phyloP scores from a whole-genome alignment of 2,888 invertebrate species.

The Amblyjoppa fuscipennis region DNA sequence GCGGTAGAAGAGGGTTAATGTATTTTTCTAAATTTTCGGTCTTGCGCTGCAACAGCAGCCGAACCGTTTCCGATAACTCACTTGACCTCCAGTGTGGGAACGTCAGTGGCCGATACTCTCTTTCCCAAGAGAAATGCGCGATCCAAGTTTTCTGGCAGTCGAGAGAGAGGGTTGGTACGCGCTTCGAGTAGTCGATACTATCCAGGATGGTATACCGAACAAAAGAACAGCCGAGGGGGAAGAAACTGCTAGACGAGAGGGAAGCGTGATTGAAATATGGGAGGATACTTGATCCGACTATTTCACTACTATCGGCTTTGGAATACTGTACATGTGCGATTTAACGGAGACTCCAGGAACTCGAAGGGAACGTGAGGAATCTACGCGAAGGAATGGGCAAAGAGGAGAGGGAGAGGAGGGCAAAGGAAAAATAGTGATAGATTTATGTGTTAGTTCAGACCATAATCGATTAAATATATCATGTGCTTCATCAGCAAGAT shows the following conservation, averaged over 20 bases:
- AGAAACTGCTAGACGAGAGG: slow-evolving; percentile 54
- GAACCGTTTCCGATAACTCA: slow-evolving; percentile 73
- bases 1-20: slow-evolving; percentile 65
- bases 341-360: slow-evolving; percentile 28
- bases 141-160: slow-evolving; percentile 69
- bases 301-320: slow-evolving; percentile 40
- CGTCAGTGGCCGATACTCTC: slow-evolving; percentile 47
- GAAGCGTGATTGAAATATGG: slow-evolving; percentile 71
- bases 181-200: slow-evolving; percentile 31
- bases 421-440: neutral
- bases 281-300: slow-evolving; percentile 50
- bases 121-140: slow-evolving; percentile 69
- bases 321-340: slow-evolving; percentile 2
- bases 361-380: slow-evolving; percentile 16
- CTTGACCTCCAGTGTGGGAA: slow-evolving; percentile 64
- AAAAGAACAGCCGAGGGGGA: slow-evolving; percentile 27
- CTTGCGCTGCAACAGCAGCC: slow-evolving; percentile 58
- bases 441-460: slow-evolving; percentile 1
- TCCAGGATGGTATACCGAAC: slow-evolving; percentile 27
- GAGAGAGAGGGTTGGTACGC: slow-evolving; percentile 13
- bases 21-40: slow-evolving; percentile 71
- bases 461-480: neutral
- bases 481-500: neutral
- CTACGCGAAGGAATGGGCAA: neutral
- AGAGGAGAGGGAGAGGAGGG: neutral